Evolutionary conservation across 2,113 vertebrate species (phyloP), one percentile per base, ranked within the genome.

Genomic region (Perognathus longimembris): DNA sequence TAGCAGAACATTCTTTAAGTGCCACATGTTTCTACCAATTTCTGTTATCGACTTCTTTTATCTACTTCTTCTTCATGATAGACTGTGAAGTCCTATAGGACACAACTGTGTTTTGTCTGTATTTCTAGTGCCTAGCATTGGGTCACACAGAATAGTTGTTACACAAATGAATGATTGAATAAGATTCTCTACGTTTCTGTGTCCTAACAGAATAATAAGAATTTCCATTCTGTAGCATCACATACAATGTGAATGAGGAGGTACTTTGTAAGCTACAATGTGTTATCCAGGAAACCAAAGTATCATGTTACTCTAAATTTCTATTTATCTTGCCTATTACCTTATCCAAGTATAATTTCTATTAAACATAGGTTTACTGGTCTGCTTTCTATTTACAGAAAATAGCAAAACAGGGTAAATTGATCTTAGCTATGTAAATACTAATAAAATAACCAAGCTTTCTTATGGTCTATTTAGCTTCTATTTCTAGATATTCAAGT

Each of bases 391-490:
- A 73, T 63, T 20, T 69, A 66, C 0, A 82, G 50, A 67, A 86
- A 92, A 93, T 74, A 28, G 28, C 81, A 83, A 66, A 11, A 57
- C 85, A 90, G 34, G 50, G 22, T 70, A 6, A 78, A 28, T 69
- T 63, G 69, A 85, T 45, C 40, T 87, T 66, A 71, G 21, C 7
- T 63, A 73, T 79, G 4, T 50, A 78, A 71, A 77, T 32, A 57
- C 71, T 71, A 81, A 45, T 36, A 88, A 84, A 32, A 61, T 57
- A 94, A 67, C 4, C 32, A 66, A 69, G n/a, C 1, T 0, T 74
- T 81, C 64, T 82, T 92, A 38, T 73, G 73, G 18, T 34, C 57
- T 67, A 64, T 88, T 84, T 74, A 61, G 77, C 89, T 88, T 94
- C 11, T 70, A 21, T 71, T 78, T 38, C 5, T 59, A 81, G 73